phyloP scores from a whole-genome alignment of 2,888 invertebrate genomes.

The Xanthia icteritia region DNA sequence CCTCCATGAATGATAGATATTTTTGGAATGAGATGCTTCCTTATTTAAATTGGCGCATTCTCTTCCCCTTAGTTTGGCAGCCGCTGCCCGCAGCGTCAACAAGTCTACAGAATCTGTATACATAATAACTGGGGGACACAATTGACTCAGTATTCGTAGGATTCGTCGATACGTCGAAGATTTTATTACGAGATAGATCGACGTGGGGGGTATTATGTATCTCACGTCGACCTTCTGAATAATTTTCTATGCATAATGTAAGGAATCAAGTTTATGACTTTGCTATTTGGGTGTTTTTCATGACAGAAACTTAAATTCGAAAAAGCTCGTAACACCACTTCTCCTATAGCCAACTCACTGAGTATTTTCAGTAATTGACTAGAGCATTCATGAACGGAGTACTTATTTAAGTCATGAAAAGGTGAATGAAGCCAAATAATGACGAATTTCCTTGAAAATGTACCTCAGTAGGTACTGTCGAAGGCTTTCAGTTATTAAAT shows the following conservation, averaged over 20 bases:
- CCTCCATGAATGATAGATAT: neutral
- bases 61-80: constrained; percentile 20
- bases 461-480: neutral
- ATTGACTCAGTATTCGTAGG: constrained; percentile 46
- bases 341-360: neutral
- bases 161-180: constrained; percentile 40
- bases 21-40: neutral
- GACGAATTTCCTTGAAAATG: neutral
- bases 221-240: constrained; percentile 19
- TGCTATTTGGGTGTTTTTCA: neutral
- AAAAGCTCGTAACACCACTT: neutral
- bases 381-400: neutral
- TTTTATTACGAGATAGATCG: constrained; percentile 38
- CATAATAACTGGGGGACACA: constrained; percentile 39
- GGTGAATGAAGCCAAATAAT: constrained; percentile 16
- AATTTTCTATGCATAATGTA: neutral
- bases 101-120: constrained; percentile 50
- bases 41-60: neutral
- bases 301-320: neutral
- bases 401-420: neutral
- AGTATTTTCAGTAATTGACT: neutral
- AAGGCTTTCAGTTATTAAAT: neutral
- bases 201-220: constrained; percentile 7
- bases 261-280: constrained; percentile 32
- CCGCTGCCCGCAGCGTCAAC: constrained; percentile 48